Evolutionary conservation across 1,140 invertebrate species (phyloP), one percentile per base, ranked within the genome.

Genomic region (Drosophila triauraria): DNA sequence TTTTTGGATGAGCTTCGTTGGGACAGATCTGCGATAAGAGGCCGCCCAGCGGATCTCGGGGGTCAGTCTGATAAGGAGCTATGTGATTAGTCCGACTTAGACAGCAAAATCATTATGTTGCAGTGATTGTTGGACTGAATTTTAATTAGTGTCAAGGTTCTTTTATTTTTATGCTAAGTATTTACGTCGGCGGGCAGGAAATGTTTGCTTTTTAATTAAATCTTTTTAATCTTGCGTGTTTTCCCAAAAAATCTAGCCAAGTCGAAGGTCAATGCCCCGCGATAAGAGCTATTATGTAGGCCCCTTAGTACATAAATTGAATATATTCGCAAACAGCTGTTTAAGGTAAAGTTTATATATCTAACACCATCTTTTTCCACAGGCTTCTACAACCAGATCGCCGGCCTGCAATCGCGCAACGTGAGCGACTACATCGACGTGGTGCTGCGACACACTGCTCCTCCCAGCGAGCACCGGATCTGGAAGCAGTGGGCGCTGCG

Each of bases 361-460:
- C 10, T 47, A 10, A 27, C 1, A 10, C 0, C 3, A 10, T 42
- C 17, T 10, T 12, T 20, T 46, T 17, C 10, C 4, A 4, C 44
- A 92, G 91, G 91, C 1, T 82, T 91, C 54, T 92, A 91, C 35
- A 54, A 78, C 17, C 78, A 92, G 46, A 70, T 92, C 9, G 8
- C 57, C 1, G 35, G 32, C 4, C 20, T 92, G 17, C 72, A 70
- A 15, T 91, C 91, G 0, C 51, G 47, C 1, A 92, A 92, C 54
- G 75, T 92, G 8, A 84, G 82, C 44, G 91, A 92, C 13, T 92
- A 85, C 32, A 91, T 92, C 46, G 86, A 91, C 38, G 74, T 92
- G 7, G 85, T 91, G 0, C 57, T 92, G 4, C 77, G 68, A 0
- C 88, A 92, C 32, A 88, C 77, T 4, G 78, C 88, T 0, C 78